Evolutionary conservation across 2,113 vertebrate genomes (phyloP), one percentile per base, ranked within the genome.

Genomic region (Nycticorax nycticorax): DNA sequence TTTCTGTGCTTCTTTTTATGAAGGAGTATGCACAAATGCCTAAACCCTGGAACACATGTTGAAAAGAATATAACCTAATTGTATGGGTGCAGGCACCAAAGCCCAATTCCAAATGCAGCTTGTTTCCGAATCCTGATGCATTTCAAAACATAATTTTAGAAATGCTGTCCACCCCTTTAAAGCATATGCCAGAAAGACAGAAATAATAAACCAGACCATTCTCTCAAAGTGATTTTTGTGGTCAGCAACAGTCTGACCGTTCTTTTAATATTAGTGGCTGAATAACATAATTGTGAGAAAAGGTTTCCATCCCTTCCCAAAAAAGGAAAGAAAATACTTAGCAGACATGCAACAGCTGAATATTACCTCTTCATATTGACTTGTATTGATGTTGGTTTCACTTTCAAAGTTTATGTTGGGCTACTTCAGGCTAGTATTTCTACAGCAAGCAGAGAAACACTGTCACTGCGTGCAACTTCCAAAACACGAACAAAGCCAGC

Each of bases 261-360:
- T 69, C 43, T 89, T 85, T 85, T 76, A 69, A 53, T 73, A 60
- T 41, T 85, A 82, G 26, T 19, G 57, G 56, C 45, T 73, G 87
- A 95, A 55, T n/a, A 82, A 89, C 39, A 26, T 81, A 80, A 87
- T 48, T 89, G 68, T 59, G 85, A 94, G 88, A 90, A 94, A 86
- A 35, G 21, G 68, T 86, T 81, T 78, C 33, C 32, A 93, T 52
- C 16, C 63, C 55, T 92, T 86, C 85, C 85, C 76, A 81, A 92
- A 94, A 93, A 81, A 74, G 79, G 88, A 37, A 88, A 88, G 67
- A 69, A 89, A 77, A 74, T 63, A 88, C 39, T 79, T 64, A 20
- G 28, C 21, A 96, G 63, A 77, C 41, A 47, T 18, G 48, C 41
- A 80, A 24, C 20, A 72, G 63, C 68, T 77, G 52, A 93, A 72